phyloP scores from a whole-genome alignment of 2,113 vertebrate genomes.

The Rhizomys pruinosus region DNA sequence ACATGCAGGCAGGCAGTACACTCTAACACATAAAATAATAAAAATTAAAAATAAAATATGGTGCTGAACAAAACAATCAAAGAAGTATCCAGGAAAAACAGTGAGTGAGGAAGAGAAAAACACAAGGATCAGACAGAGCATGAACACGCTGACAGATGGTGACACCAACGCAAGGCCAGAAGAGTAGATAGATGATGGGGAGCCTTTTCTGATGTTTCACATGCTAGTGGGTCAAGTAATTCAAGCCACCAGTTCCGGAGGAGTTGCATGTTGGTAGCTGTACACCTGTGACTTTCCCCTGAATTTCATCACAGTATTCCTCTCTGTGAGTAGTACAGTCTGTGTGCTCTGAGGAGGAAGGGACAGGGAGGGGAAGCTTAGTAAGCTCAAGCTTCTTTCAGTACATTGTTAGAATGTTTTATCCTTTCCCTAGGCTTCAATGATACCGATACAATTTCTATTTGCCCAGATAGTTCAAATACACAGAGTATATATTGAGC shows the following conservation, averaged over 20 bases:
- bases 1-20: no score
- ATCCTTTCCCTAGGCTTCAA: not conserved
- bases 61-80: not conserved
- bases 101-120: not conserved
- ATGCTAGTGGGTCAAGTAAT: no score
- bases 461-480: not conserved
- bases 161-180: not conserved
- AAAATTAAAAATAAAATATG: no score
- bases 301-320: not conserved
- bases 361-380: not conserved
- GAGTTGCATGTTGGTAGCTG: not conserved
- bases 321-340: no score
- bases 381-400: not conserved
- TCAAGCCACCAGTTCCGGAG: fast-evolving
- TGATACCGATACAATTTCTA: not conserved
- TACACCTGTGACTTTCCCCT: not conserved
- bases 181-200: not conserved
- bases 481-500: not conserved
- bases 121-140: not conserved
- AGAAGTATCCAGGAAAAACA: not conserved
- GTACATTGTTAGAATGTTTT: not conserved
- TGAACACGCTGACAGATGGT: not conserved
- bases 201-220: not conserved
- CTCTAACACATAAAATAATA: no score
- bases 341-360: fast-evolving